Base-by-base conservation (phyloP, 2,888 invertebrate species). In the Acrocyrtus sp. region DNA sequence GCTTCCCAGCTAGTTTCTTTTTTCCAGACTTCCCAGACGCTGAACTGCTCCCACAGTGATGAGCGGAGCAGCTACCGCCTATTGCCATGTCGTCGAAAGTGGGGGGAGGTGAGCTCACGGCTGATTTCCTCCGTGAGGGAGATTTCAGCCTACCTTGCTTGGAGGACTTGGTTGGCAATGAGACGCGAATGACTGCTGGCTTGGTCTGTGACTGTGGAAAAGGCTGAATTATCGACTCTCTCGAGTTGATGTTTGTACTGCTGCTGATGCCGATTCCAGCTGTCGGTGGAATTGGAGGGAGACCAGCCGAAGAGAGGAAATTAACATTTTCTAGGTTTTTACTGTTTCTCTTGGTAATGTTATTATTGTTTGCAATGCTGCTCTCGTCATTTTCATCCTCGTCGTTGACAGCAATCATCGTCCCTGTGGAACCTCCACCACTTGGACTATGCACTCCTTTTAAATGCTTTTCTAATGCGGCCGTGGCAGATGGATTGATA, bases 271-370 rank as follows among this genome's bases (percentile, higher is more conserved):
- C 43, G 27, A 22, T 24, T 19, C 61, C 54, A 22, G 51, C 19
- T 1, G 54, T 17, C 15, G 77, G 79, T 19, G 77, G 75, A 54
- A 78, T 78, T 8, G 79, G 79, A 22, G 79, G 79, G n/a, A 76
- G 68, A 10, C 72, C 76, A 3, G 67, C 43, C 0, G 72, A 51
- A 21, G 65, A 60, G 45, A 58, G 45, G n/a, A 69, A 67, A 67
- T 54, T 43, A 21, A 72, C 39, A 29, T 45, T 54, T 56, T 66
- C 67, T 56, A 67, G 67, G 29, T 50, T 67, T 50, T 50, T 60
- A 26, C 72, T 72, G 34, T 56, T 67, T 39, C 61, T 41, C 45
- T 51, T 68, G 26, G 8, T 47, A 27, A 12, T 66, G 27, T 39
- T 51, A 26, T 50, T 67, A 29, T 48, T 72, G 24, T 60, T 72